A percentile compares a stretch with the other conserved stretches of the same genome.
phyloP scores from a whole-genome alignment of 2,888 invertebrate genomes.

The Megastigmus dorsalis region DNA sequence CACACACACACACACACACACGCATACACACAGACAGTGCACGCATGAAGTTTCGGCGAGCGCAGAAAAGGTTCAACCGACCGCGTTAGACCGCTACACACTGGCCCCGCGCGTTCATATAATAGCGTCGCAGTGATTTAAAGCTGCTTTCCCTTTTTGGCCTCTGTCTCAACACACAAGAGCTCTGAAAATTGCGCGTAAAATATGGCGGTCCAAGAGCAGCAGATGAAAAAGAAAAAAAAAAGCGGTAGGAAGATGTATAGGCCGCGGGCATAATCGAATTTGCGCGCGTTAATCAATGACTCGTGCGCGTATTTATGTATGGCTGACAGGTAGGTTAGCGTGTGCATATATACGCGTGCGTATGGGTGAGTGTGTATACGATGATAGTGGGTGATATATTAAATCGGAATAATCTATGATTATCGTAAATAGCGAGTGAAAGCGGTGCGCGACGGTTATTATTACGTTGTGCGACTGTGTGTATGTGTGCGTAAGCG shows the following conservation, averaged over 20 bases:
- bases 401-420: slow-evolving; percentile 25
- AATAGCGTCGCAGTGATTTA: slow-evolving; percentile 40
- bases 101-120: neutral
- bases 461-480: neutral
- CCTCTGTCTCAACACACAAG: slow-evolving; percentile 16
- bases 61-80: slow-evolving; percentile 29
- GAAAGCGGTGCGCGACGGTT: neutral
- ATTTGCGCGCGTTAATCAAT: slow-evolving; percentile 27
- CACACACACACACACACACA: no score
- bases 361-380: no score
- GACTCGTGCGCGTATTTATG: slow-evolving; percentile 1
- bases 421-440: neutral
- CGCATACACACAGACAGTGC: neutral
- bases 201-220: slow-evolving; percentile 50
- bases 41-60: slow-evolving; percentile 12
- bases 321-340: no score
- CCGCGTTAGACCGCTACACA: slow-evolving; percentile 16
- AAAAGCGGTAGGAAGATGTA: neutral
- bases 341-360: no score
- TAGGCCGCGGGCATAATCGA: neutral
- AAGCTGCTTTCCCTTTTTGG: slow-evolving; percentile 40
- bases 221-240: slow-evolving; percentile 32
- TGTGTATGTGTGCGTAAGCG: neutral
- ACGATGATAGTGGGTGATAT: neutral
- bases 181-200: slow-evolving; percentile 24